Evolutionary conservation across 2,797 vertebrate genomes (phyloP).

Genomic region (Loriculus beryllinus): DNA sequence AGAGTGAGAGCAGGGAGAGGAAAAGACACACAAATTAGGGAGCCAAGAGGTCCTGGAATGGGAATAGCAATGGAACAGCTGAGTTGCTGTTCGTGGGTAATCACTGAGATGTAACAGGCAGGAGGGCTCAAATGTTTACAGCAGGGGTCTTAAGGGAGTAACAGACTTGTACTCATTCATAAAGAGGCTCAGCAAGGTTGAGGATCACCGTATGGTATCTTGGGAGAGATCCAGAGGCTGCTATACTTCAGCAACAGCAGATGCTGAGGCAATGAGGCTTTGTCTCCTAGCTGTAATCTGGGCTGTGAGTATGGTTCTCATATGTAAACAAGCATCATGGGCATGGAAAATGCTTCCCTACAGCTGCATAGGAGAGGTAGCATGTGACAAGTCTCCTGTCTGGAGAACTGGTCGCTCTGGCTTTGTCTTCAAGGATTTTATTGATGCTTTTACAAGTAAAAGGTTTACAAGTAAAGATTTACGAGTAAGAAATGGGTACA

Average conservation of each 20-base stretch:
- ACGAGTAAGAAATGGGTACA: accelerated
- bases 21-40: not conserved
- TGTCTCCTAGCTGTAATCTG: not conserved
- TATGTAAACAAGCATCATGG: not conserved
- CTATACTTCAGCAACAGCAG: not conserved
- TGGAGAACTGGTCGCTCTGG: not conserved
- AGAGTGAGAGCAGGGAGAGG: not conserved
- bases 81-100: not conserved
- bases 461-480: not conserved
- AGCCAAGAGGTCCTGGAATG: not conserved
- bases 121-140: not conserved
- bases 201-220: not conserved
- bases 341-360: not conserved
- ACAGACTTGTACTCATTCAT: not conserved
- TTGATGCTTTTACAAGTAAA: not conserved
- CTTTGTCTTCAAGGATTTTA: not conserved
- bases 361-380: not conserved
- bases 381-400: not conserved
- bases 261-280: not conserved
- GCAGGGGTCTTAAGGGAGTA: not conserved
- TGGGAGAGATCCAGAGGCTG: not conserved
- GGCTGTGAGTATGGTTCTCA: not conserved
- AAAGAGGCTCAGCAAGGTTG: not conserved
- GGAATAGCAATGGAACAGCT: not conserved
- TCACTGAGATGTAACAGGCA: not conserved